Conservation (phyloP, 2,888 invertebrate genomes). For the Cantharis rustica region DNA sequence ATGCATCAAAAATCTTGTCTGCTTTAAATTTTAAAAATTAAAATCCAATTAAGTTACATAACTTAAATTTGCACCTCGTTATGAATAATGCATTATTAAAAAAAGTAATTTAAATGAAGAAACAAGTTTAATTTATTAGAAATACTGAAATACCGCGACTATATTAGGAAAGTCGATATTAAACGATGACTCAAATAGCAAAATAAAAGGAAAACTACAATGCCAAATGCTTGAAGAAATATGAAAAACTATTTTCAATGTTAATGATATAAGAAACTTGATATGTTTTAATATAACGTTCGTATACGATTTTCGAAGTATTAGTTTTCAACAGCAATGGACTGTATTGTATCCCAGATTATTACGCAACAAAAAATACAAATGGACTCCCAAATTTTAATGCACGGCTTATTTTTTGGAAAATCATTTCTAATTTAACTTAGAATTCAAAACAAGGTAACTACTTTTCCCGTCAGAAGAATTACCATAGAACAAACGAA, state of each 20-base stretch:
- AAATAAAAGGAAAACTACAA: not conserved
- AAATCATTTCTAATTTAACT: too few species aligned
- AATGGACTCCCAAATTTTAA: not conserved
- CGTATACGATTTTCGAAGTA: too few species aligned
- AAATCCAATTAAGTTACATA: not conserved
- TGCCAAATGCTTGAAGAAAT: not conserved
- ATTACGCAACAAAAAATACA: not conserved
- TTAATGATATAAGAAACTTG: not conserved
- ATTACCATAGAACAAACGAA: not conserved
- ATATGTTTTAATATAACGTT: not conserved
- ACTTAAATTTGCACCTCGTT: not conserved
- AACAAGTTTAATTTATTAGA: not conserved
- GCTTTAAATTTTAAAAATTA: not conserved
- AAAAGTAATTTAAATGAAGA: not conserved
- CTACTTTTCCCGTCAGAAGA: not conserved
- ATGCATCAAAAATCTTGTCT: not conserved
- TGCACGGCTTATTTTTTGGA: not conserved
- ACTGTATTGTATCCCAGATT: not conserved
- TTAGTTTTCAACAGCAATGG: too few species aligned
- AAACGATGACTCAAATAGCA: not conserved
- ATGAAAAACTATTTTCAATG: not conserved
- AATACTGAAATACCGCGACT: not conserved
- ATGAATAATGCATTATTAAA: not conserved
- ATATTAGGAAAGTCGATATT: not conserved
- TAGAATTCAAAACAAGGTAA: not conserved